Percentiles rank a stretch among this genome's conserved stretches.
Conservation (phyloP, 2,113 vertebrate species). For the Semnornis frantzii region DNA sequence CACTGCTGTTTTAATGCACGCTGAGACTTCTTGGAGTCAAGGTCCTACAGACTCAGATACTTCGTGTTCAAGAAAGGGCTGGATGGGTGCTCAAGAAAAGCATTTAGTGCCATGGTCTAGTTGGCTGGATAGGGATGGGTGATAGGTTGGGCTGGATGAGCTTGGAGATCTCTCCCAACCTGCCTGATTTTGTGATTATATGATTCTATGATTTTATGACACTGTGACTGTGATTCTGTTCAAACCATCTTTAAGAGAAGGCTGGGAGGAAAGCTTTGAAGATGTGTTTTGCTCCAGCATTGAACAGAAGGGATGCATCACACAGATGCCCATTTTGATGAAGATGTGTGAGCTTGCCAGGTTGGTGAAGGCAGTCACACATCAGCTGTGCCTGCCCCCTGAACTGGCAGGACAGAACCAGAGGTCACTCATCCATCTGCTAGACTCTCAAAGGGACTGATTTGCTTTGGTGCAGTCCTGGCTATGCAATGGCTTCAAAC, state of each 20-base stretch:
- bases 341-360: neutral
- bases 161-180: too few relatives aligned
- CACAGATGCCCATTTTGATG: neutral
- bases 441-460: neutral
- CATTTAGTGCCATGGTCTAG: too few relatives aligned
- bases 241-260: neutral
- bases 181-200: too few relatives aligned
- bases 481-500: neutral
- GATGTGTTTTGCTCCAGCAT: neutral
- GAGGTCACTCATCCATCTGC: neutral
- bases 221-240: neutral
- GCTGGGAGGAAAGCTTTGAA: neutral
- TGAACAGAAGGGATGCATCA: neutral
- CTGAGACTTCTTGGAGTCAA: neutral
- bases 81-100: too few relatives aligned
- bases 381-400: neutral
- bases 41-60: neutral
- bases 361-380: neutral
- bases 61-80: neutral
- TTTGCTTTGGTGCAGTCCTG: neutral
- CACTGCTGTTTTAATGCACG: neutral
- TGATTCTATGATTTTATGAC: too few relatives aligned
- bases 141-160: too few relatives aligned
- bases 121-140: too few relatives aligned
- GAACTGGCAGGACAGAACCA: neutral